A percentile compares a stretch with the other conserved stretches of the same genome.
phyloP scores from a whole-genome alignment of 2,113 vertebrate genomes.

The Sula dactylatra region DNA sequence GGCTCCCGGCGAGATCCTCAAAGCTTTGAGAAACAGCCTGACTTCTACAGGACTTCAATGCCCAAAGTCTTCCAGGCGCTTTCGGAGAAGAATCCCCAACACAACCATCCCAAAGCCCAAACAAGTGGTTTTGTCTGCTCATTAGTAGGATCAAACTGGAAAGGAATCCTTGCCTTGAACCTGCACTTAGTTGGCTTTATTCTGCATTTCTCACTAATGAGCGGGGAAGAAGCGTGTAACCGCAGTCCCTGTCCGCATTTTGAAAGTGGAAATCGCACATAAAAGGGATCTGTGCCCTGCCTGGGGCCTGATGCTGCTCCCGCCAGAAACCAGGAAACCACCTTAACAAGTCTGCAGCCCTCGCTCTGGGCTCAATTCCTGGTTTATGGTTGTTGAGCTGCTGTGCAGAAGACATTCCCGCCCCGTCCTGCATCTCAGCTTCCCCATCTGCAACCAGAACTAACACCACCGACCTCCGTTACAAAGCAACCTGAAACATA shows the following conservation, averaged over 20 bases:
- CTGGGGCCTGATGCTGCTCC: neutral
- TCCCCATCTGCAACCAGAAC: neutral
- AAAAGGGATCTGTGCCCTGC: neutral
- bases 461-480: neutral
- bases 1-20: too few relatives aligned
- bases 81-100: neutral
- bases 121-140: neutral
- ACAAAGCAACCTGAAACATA: fast-evolving
- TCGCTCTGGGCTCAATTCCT: fast-evolving
- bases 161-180: neutral
- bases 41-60: too few relatives aligned
- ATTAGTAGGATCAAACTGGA: neutral
- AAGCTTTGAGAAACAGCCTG: neutral
- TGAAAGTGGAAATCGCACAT: neutral
- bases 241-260: neutral
- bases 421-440: neutral
- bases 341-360: neutral
- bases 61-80: neutral
- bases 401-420: neutral
- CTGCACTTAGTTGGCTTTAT: neutral
- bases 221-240: neutral
- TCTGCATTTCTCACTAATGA: neutral
- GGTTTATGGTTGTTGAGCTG: neutral
- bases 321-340: neutral
- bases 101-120: fast-evolving